Percentiles rank a stretch among this genome's conserved stretches.
Evolutionary conservation across 2,113 vertebrate species (phyloP).

Genomic region (Silurus asotus): DNA sequence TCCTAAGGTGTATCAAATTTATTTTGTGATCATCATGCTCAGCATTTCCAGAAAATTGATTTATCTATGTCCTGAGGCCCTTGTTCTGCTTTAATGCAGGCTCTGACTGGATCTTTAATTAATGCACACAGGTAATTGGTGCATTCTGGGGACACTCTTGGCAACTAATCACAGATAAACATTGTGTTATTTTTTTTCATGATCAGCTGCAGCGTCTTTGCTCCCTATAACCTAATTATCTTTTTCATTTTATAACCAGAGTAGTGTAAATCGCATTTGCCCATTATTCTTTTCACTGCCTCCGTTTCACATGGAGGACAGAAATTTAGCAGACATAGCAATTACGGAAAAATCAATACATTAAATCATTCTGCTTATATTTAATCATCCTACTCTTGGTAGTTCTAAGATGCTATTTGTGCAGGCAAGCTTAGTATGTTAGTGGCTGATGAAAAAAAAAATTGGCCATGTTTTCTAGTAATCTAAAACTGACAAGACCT

Average conservation of each 20-base stretch:
- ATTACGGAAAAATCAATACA: conserved; percentile 61
- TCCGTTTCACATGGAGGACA: background rate
- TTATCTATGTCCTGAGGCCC: conserved; percentile 36
- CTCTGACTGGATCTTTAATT: conserved; percentile 60
- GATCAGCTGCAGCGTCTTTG: conserved; percentile 45
- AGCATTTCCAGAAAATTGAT: conserved; percentile 31
- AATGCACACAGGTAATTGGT: conserved; percentile 58
- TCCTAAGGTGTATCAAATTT: background rate
- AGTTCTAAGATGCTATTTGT: conserved; percentile 15
- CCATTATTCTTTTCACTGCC: conserved; percentile 59
- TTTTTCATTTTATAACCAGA: conserved; percentile 64
- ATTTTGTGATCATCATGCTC: conserved; percentile 4
- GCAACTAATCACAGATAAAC: conserved; percentile 57
- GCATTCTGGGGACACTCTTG: conserved; percentile 60
- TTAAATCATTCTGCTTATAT: conserved; percentile 46
- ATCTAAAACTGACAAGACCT: background rate
- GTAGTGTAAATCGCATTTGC: conserved; percentile 56
- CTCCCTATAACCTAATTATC: conserved; percentile 58
- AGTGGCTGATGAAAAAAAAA: background rate
- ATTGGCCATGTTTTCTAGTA: background rate
- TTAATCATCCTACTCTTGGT: conserved; percentile 16
- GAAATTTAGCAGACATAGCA: conserved; percentile 46
- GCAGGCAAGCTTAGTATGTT: conserved; percentile 6
- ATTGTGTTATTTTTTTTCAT: conserved; percentile 18
- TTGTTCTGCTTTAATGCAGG: conserved; percentile 38